These are phyloP conservation scores for Ostrea denselamellosa DNA, from an alignment of 1,140 invertebrate genomes.

Conservation along the genomic window DNA sequence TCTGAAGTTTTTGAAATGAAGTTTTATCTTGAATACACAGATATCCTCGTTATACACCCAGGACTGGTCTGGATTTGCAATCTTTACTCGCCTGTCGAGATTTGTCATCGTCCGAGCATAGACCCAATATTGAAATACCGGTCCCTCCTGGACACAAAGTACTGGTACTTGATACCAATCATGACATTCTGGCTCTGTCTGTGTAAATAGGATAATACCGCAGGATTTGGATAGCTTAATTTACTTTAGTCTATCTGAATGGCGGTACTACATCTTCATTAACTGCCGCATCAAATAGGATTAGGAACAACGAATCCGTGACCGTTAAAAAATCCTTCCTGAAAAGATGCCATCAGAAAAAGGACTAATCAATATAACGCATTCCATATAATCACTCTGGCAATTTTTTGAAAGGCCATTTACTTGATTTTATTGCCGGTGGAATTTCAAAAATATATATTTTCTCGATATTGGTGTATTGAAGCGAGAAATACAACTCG, in stretches of 20 bases:
- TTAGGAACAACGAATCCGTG: neutral
- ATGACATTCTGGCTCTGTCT: neutral
- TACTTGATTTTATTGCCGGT: neutral
- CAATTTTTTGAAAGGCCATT: neutral
- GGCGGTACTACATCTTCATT: slow-evolving; percentile 4
- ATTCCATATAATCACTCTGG: neutral
- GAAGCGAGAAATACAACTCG: neutral
- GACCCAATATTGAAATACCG: no score
- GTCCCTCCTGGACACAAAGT: neutral
- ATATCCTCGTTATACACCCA: no score
- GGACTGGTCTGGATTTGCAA: no score
- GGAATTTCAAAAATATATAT: slow-evolving; percentile 6
- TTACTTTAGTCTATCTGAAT: neutral
- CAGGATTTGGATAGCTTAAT: neutral
- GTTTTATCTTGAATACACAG: no score
- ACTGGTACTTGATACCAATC: neutral
- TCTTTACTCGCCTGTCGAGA: no score
- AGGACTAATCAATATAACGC: neutral
- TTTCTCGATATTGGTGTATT: neutral
- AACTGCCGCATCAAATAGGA: neutral
- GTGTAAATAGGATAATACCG: neutral
- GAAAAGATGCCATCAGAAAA: slow-evolving; percentile 9
- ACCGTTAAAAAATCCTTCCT: neutral
- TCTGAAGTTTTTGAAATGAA: no score
- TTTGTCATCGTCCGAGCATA: no score